Conservation (phyloP, 2,113 vertebrate species). For the Anarrhichthys ocellatus region DNA sequence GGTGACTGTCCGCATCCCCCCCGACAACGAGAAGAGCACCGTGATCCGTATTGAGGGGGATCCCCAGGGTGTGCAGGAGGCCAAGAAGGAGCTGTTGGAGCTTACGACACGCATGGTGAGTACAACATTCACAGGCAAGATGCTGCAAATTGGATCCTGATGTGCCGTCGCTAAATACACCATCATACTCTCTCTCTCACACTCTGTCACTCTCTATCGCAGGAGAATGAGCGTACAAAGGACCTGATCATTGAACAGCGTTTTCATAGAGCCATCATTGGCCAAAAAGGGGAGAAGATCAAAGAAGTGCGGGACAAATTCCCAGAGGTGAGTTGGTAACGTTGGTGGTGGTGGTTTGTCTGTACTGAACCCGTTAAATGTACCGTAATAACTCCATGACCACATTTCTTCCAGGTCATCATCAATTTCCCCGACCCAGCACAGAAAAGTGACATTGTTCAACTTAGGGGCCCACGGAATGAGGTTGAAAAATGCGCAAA, state of each 20-base stretch:
- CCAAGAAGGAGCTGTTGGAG: slow-evolving; percentile 98
- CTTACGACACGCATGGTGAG: slow-evolving; percentile 97
- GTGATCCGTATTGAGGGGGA: slow-evolving; percentile 98
- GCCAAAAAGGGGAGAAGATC: slow-evolving; percentile 98
- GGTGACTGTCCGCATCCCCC: slow-evolving; percentile 98
- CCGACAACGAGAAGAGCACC: slow-evolving; percentile 97
- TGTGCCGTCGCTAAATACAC: slow-evolving; percentile 3
- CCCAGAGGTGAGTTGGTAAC: slow-evolving; percentile 87
- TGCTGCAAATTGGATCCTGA: background rate
- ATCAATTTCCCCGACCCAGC: slow-evolving; percentile 98
- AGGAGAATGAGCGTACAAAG: slow-evolving; percentile 99
- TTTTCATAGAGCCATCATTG: slow-evolving; percentile 98
- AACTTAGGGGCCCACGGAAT: slow-evolving; percentile 94
- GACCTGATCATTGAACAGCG: slow-evolving; percentile 98
- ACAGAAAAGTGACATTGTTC: slow-evolving; percentile 97
- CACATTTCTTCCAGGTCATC: slow-evolving; percentile 87
- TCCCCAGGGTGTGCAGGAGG: slow-evolving; percentile 97
- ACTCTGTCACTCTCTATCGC: background rate
- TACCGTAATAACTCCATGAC: background rate
- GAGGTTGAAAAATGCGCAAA: slow-evolving; percentile 99
- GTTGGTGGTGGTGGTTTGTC: background rate
- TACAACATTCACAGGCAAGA: background rate
- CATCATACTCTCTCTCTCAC: background rate
- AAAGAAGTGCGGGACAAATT: slow-evolving; percentile 98
- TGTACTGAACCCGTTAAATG: background rate